Percentiles rank a stretch among this genome's conserved stretches.
Evolutionary conservation across 1,140 invertebrate species (phyloP).

Genomic region (Hestina assimilis): DNA sequence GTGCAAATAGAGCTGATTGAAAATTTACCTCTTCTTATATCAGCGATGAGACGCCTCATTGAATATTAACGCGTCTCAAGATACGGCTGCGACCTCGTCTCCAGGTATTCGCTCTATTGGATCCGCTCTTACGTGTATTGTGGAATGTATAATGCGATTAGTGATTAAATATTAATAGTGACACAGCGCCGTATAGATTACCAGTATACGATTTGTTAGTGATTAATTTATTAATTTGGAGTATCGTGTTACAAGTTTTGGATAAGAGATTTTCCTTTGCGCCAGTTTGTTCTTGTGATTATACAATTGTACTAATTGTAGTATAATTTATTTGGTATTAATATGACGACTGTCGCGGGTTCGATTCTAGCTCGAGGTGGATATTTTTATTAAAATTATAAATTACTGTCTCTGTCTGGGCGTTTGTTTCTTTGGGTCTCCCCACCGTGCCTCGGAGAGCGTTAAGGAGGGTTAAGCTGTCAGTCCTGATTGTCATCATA

Average conservation of each 20-base stretch:
- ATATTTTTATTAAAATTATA: too few relatives aligned
- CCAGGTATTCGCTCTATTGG: not conserved
- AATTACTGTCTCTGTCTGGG: too few relatives aligned
- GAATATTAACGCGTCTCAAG: slow-evolving; percentile 26
- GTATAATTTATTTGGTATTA: too few relatives aligned
- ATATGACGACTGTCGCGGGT: too few relatives aligned
- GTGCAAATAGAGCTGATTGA: slow-evolving; percentile 16
- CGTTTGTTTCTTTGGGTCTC: too few relatives aligned
- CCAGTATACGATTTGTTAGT: not conserved
- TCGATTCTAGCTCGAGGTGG: too few relatives aligned
- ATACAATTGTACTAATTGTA: too few relatives aligned
- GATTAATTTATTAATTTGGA: not conserved
- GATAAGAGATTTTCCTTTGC: not conserved
- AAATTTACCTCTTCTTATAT: slow-evolving; percentile 28
- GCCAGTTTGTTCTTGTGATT: not conserved
- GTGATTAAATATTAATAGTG: slow-evolving; percentile 17
- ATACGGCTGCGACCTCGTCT: slow-evolving; percentile 5
- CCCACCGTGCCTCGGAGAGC: too few relatives aligned
- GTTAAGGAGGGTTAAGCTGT: too few relatives aligned
- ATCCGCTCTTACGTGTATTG: slow-evolving; percentile 9
- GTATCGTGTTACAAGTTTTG: too few relatives aligned
- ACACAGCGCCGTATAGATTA: not conserved
- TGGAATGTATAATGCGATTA: slow-evolving; percentile 21
- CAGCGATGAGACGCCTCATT: slow-evolving; percentile 10
- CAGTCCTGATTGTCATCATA: too few relatives aligned